Evolutionary conservation across 2,797 vertebrate species (phyloP).

Genomic region (Pangasius djambal): DNA sequence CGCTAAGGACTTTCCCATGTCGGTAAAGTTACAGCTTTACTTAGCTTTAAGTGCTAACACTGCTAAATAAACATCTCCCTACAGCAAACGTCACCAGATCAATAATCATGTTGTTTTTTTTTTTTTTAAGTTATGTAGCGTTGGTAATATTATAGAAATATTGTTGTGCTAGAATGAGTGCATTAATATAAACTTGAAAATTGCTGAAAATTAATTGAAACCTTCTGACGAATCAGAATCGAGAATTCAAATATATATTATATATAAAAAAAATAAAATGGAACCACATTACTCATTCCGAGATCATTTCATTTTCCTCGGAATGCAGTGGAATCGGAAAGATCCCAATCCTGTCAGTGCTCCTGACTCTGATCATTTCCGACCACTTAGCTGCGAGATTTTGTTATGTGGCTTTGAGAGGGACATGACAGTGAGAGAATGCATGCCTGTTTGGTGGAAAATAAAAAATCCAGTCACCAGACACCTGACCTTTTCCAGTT

Average conservation of each 20-base stretch:
- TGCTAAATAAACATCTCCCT: not conserved
- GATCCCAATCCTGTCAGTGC: conserved; percentile 54
- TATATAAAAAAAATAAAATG: not conserved
- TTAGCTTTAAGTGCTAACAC: not conserved
- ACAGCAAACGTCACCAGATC: too few species aligned
- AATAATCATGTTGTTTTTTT: too few species aligned
- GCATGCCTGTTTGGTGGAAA: conserved; percentile 83
- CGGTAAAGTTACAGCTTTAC: not conserved
- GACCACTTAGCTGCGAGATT: conserved; percentile 52
- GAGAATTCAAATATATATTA: not conserved
- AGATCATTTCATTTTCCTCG: not conserved
- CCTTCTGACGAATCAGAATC: not conserved
- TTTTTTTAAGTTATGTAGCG: not conserved
- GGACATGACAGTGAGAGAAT: conserved; percentile 80
- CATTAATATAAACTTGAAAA: not conserved
- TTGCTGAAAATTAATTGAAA: not conserved
- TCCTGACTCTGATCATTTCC: conserved; percentile 63
- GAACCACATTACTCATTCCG: not conserved
- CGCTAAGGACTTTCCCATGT: not conserved
- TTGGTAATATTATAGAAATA: not conserved
- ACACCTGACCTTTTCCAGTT: conserved; percentile 85
- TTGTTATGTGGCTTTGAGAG: conserved; percentile 60
- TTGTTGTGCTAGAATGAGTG: not conserved
- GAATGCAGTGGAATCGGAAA: not conserved
- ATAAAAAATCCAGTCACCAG: conserved; percentile 73